Conservation (phyloP, 2,888 invertebrate genomes). For the Hyposoter dolosus region DNA sequence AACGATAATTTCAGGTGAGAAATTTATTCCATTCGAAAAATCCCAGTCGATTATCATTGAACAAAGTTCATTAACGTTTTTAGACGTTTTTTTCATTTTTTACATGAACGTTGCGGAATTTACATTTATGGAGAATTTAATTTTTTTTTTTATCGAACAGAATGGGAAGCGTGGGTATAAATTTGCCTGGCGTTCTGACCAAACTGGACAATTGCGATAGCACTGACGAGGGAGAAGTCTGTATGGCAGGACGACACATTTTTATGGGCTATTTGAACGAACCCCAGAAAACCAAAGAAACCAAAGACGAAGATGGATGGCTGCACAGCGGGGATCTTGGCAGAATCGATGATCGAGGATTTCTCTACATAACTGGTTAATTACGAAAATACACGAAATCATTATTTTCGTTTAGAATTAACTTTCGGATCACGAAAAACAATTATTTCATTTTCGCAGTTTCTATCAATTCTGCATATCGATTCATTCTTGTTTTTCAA, state of each 20-base stretch:
- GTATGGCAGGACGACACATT: slow-evolving; percentile 94
- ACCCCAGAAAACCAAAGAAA: slow-evolving; percentile 90
- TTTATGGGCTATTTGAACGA: slow-evolving; percentile 96
- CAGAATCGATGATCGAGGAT: slow-evolving; percentile 90
- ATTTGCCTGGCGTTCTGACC: slow-evolving; percentile 89
- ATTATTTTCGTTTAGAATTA: neutral
- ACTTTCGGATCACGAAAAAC: too few species aligned
- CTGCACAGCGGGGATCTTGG: slow-evolving; percentile 96
- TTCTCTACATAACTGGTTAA: slow-evolving; percentile 91
- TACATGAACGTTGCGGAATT: too few species aligned
- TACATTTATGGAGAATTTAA: neutral
- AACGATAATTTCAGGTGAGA: slow-evolving; percentile 79
- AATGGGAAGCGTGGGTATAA: slow-evolving; percentile 90
- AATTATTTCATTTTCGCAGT: neutral
- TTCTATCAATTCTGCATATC: neutral
- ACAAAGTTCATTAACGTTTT: neutral
- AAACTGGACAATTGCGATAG: slow-evolving; percentile 90
- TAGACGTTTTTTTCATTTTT: too few species aligned
- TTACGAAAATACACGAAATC: neutral
- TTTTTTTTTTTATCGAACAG: slow-evolving; percentile 78
- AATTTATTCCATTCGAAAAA: neutral
- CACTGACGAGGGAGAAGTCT: slow-evolving; percentile 91
- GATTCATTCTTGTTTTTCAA: neutral
- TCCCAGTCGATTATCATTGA: too few species aligned
- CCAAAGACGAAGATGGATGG: slow-evolving; percentile 94